These are phyloP conservation scores for Ceyx margarethae DNA, from an alignment of 2,113 vertebrate genomes.

Conservation along the genomic window DNA sequence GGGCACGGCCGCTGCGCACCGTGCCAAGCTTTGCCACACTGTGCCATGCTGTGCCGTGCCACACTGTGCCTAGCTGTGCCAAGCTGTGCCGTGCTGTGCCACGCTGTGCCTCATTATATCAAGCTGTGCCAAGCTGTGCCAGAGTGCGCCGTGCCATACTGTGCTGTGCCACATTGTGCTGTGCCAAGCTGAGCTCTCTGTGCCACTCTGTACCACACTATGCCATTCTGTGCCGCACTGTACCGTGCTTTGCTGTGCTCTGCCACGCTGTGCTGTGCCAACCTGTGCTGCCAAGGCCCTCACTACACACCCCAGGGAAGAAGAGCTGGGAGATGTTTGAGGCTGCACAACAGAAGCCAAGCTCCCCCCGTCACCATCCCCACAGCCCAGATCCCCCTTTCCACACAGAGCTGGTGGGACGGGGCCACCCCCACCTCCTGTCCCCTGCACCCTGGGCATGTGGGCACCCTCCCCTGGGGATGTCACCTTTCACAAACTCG, in stretches of 20 bases:
- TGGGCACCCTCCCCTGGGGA: accelerated
- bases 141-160: too few species aligned
- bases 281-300: background rate
- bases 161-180: too few species aligned
- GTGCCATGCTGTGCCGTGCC: too few species aligned
- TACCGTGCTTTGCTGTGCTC: accelerated
- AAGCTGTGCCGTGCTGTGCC: too few species aligned
- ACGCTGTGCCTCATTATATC: too few species aligned
- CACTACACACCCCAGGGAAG: background rate
- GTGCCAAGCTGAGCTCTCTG: too few species aligned
- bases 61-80: background rate
- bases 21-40: accelerated
- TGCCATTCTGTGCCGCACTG: too few species aligned
- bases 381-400: accelerated
- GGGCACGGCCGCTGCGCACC: background rate
- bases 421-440: too few species aligned
- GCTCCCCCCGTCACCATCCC: background rate
- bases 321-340: accelerated
- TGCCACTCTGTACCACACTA: too few species aligned
- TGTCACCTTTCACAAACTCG: constrained; percentile 60
- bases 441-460: accelerated
- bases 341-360: accelerated
- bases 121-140: too few species aligned
- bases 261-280: background rate
- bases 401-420: background rate